These are phyloP conservation scores for Ginglymostoma cirratum DNA, from an alignment of 2,113 vertebrate genomes.

Conservation along the genomic window DNA sequence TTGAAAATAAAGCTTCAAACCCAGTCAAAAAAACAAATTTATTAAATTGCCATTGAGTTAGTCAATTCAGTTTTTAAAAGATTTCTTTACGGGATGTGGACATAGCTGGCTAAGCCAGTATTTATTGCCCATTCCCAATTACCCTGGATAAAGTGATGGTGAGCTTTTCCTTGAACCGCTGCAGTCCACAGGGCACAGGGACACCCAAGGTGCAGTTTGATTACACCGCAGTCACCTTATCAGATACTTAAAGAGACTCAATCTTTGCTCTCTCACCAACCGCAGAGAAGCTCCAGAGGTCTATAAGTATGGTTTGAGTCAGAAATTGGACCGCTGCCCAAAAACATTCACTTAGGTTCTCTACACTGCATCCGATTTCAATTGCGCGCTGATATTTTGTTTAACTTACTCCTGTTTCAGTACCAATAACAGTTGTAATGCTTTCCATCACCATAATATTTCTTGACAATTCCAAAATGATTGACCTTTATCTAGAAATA, in stretches of 20 bases:
- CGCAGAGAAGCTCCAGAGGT: neutral
- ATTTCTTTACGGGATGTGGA: too few species aligned
- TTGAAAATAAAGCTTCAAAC: neutral
- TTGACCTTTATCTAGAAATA: neutral
- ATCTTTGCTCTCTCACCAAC: neutral
- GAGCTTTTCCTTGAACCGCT: too few species aligned
- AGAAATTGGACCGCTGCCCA: neutral
- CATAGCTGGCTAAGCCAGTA: too few species aligned
- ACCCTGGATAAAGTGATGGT: too few species aligned
- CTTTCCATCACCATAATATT: neutral
- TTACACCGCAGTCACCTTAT: neutral
- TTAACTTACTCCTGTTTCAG: neutral
- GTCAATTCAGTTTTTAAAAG: neutral
- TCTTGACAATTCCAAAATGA: neutral
- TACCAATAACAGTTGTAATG: neutral
- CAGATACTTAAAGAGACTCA: neutral
- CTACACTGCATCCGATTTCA: neutral
- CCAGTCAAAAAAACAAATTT: neutral
- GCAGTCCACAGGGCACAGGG: too few species aligned
- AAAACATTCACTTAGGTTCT: neutral
- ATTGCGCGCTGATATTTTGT: too few species aligned
- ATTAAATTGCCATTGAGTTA: neutral
- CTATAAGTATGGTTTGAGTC: neutral
- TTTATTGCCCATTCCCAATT: too few species aligned
- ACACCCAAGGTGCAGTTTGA: neutral